Percentiles rank a stretch among this genome's conserved stretches.
phyloP scores from a whole-genome alignment of 1,140 invertebrate genomes.

The Leptopilina clavipes region DNA sequence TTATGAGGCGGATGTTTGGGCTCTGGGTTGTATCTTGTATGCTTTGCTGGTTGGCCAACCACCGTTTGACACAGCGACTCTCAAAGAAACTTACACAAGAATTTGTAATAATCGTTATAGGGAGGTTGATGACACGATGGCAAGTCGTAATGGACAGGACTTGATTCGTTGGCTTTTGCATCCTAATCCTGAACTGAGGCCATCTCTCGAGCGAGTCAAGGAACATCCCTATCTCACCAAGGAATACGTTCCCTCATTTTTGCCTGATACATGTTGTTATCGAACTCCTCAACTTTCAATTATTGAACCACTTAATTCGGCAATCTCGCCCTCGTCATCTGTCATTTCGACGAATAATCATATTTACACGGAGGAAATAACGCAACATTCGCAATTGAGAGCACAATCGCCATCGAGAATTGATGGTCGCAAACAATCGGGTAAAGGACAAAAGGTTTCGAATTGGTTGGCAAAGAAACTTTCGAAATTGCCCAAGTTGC shows the following conservation, averaged over 20 bases:
- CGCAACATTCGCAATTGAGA: neutral
- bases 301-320: slow-evolving; percentile 39
- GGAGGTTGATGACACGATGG: slow-evolving; percentile 74
- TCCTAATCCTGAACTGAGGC: slow-evolving; percentile 77
- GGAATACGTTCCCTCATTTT: slow-evolving; percentile 62
- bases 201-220: slow-evolving; percentile 77
- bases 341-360: slow-evolving; percentile 47
- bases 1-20: slow-evolving; percentile 84
- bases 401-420: neutral
- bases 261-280: slow-evolving; percentile 68
- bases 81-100: slow-evolving; percentile 79
- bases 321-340: slow-evolving; percentile 35
- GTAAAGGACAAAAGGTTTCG: slow-evolving; percentile 62
- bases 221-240: slow-evolving; percentile 79
- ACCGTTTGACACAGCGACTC: slow-evolving; percentile 80
- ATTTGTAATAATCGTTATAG: slow-evolving; percentile 82
- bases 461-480: slow-evolving; percentile 62
- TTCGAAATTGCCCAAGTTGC: slow-evolving; percentile 58
- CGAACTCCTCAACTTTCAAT: slow-evolving; percentile 56
- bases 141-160: slow-evolving; percentile 74
- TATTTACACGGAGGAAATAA: slow-evolving; percentile 18
- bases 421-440: neutral
- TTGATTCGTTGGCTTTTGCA: slow-evolving; percentile 79
- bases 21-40: slow-evolving; percentile 80
- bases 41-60: slow-evolving; percentile 82